Conservation (phyloP, 1,140 invertebrate species). For the Trachymyrmex septentrionalis region DNA sequence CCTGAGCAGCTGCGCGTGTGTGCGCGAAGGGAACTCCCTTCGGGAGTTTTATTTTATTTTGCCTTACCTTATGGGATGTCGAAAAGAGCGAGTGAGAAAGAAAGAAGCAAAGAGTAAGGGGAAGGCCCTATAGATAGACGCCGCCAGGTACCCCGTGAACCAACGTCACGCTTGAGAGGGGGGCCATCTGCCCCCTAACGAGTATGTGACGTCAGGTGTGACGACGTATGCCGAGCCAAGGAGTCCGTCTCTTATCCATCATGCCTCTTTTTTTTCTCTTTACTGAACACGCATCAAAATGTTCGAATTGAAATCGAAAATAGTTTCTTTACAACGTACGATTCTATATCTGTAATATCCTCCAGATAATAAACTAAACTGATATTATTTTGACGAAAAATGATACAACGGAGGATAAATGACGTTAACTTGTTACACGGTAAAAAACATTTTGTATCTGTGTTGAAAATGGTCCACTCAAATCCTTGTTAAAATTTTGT, state of each 20-base stretch:
- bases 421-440: no score
- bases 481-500: no score
- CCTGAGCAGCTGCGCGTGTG: constrained; percentile 84
- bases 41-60: constrained; percentile 84
- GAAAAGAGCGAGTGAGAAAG: constrained; percentile 48
- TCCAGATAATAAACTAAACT: no score
- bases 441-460: no score
- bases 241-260: constrained; percentile 72
- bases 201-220: constrained; percentile 86
- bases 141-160: constrained; percentile 83
- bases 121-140: constrained; percentile 69
- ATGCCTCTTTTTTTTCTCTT: not conserved
- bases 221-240: constrained; percentile 79
- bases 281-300: not conserved
- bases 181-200: constrained; percentile 86
- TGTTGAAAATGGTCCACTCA: no score
- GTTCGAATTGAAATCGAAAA: constrained; percentile 30
- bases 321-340: not conserved
- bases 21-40: constrained; percentile 77
- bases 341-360: not conserved
- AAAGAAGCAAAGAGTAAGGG: constrained; percentile 52
- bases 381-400: no score
- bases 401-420: no score
- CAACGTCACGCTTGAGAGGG: constrained; percentile 86
- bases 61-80: constrained; percentile 82